phyloP scores from a whole-genome alignment of 2,113 vertebrate genomes.

The Bambusicola thoracicus region DNA sequence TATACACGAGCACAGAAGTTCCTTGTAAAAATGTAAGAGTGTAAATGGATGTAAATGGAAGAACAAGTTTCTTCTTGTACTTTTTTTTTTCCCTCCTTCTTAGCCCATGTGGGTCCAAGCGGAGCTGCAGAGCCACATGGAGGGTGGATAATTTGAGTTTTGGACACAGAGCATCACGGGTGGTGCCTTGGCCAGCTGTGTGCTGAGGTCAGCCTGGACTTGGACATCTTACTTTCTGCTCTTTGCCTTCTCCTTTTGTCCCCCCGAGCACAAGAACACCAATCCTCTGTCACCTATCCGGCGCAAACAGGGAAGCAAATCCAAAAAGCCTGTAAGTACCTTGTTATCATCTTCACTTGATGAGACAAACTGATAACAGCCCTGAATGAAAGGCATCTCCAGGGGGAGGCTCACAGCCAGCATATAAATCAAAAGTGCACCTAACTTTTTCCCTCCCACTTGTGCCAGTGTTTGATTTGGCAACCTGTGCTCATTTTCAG shows the following conservation, averaged over 20 bases:
- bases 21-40: background rate
- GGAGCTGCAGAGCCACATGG: accelerated
- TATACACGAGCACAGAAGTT: accelerated
- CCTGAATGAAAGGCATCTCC: background rate
- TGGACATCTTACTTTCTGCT: background rate
- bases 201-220: background rate
- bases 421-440: background rate
- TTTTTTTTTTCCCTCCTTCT: no score
- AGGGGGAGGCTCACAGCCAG: background rate
- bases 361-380: background rate
- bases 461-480: background rate
- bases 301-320: background rate
- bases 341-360: background rate
- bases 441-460: background rate
- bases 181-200: background rate
- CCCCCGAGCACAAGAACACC: background rate
- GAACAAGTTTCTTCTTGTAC: background rate
- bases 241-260: background rate
- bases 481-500: background rate
- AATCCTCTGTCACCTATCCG: background rate
- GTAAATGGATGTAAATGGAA: background rate
- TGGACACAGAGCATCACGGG: background rate
- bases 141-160: background rate
- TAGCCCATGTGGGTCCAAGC: background rate
- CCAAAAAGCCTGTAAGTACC: accelerated